Conservation (phyloP, 2,113 vertebrate species). For the Sander lucioperca region DNA sequence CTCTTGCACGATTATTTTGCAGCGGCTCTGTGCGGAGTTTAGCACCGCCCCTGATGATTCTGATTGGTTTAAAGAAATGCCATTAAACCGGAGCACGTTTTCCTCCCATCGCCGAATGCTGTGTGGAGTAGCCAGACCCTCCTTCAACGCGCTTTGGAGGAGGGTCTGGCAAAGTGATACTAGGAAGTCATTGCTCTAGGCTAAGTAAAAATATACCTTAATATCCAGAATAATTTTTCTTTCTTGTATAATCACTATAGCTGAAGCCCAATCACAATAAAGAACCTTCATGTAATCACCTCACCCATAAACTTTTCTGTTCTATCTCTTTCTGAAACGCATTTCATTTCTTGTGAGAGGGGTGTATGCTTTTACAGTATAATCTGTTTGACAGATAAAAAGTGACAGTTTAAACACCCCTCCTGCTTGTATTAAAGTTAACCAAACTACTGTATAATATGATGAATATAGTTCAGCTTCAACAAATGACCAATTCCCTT, state of each 20-base stretch:
- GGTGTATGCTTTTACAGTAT: neutral
- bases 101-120: too few relatives aligned
- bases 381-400: constrained; percentile 31
- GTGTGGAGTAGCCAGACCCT: too few relatives aligned
- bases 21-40: too few relatives aligned
- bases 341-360: neutral
- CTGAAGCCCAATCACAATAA: neutral
- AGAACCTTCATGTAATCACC: neutral
- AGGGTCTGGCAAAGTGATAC: too few relatives aligned
- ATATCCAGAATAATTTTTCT: neutral
- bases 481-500: constrained; percentile 19
- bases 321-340: neutral
- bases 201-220: too few relatives aligned
- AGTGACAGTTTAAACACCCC: constrained; percentile 26
- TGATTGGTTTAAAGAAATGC: too few relatives aligned
- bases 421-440: neutral
- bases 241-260: neutral
- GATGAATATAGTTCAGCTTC: neutral
- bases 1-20: too few relatives aligned
- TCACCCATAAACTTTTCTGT: neutral
- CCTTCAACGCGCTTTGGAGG: too few relatives aligned
- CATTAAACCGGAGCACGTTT: too few relatives aligned
- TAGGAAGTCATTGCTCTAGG: too few relatives aligned
- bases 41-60: too few relatives aligned
- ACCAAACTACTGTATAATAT: neutral